Evolutionary conservation across 2,113 vertebrate genomes (phyloP).

Genomic region (Microcebus ravelobensis): DNA sequence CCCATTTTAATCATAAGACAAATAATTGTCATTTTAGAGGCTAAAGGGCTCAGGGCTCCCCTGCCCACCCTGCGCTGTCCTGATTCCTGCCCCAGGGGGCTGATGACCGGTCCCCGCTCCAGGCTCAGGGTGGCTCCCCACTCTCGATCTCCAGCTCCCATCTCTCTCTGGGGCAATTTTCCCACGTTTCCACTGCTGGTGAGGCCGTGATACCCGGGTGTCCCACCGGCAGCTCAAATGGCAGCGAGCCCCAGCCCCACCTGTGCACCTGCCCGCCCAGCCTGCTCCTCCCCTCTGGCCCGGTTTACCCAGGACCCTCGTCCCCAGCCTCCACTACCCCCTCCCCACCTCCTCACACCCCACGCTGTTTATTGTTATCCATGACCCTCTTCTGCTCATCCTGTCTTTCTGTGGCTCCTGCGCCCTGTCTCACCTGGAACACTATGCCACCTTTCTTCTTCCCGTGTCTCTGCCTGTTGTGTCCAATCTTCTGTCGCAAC

Average conservation of each 20-base stretch:
- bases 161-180: not conserved
- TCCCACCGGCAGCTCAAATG: not conserved
- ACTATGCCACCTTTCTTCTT: accelerated
- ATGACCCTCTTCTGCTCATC: not conserved
- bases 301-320: accelerated
- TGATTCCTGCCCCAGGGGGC: not conserved
- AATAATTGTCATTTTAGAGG: not conserved
- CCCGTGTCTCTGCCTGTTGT: not conserved
- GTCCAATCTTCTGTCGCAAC: not conserved
- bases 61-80: accelerated
- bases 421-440: accelerated
- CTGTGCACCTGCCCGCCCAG: not conserved
- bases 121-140: not conserved
- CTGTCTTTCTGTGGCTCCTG: not conserved
- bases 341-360: accelerated
- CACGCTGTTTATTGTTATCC: not conserved
- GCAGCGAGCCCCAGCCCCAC: not conserved
- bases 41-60: not conserved
- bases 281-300: accelerated
- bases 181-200: not conserved
- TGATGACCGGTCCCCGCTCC: not conserved
- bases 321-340: accelerated
- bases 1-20: not conserved
- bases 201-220: not conserved
- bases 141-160: not conserved